Evolutionary conservation across 2,888 invertebrate species (phyloP), one percentile per base, ranked within the genome.

Genomic region (Abscondita cerata): DNA sequence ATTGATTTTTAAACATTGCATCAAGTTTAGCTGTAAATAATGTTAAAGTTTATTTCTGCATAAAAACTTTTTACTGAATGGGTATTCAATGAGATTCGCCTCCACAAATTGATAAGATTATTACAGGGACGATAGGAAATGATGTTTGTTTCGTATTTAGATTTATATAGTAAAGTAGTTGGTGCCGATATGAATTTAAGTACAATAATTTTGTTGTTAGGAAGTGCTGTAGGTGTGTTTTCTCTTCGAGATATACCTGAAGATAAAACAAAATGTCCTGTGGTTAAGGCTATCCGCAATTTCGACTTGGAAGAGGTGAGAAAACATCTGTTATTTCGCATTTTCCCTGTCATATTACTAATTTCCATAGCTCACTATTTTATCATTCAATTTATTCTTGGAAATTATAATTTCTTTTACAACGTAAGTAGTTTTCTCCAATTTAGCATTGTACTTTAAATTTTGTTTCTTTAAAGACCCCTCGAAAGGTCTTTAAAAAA

Each of bases 201-300:
- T 33, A 34, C 18, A 20, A 18, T 57, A 48, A 47, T 3, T 33
- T 40, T 62, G 9, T 9, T 50, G 16, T 33, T 48, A n/a, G 38
- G 19, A 5, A 11, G 56, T 13, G 8, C 52, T 36, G 11, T 48
- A 13, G 9, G 16, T 25, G 33, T n/a, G 13, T 56, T 20, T 2
- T 15, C 47, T 0, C 41, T 36, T 20, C 53, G 73, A 52, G 75
- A 80, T 70, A 81, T 82, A 68, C 80, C 84, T 36, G 87, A 89
- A 72, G 89, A 89, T 77, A 86, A 88, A 72, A 83, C 83, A 12
- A 88, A 89, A 77, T 91, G 91, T 73, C 91, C 91, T 0, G 85
- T 86, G 84, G 93, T 93, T 65, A 89, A 89, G 78, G 91, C 91
- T 12, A 88, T 89, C 52, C 85, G 88, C 40, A 91, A 93, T 81